Conservation (phyloP, 2,797 vertebrate species). For the Gadopsis bispinosus region DNA sequence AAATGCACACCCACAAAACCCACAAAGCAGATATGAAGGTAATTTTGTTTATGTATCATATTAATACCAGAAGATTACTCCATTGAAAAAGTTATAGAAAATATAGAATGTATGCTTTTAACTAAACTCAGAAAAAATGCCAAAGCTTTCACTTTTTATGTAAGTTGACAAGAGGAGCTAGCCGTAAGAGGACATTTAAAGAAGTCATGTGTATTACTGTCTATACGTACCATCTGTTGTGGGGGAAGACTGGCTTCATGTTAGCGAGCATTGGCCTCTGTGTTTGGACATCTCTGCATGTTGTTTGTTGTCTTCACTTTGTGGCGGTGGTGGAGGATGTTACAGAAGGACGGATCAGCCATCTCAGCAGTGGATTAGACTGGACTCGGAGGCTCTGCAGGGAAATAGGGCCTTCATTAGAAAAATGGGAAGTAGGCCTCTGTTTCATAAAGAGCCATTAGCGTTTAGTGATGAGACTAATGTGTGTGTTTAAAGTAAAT, state of each 20-base stretch:
- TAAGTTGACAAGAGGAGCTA: background rate
- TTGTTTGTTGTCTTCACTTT: constrained; percentile 63
- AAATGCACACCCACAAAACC: constrained; percentile 33
- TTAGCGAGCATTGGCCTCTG: constrained; percentile 36
- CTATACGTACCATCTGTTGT: constrained; percentile 17
- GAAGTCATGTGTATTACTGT: background rate
- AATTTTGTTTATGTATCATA: constrained; percentile 31
- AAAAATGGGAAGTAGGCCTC: constrained; percentile 81
- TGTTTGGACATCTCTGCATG: constrained; percentile 60
- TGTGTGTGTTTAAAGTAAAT: constrained; percentile 96
- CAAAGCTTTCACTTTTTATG: background rate
- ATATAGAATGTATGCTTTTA: background rate
- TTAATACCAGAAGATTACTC: constrained; percentile 22
- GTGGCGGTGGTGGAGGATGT: constrained; percentile 40
- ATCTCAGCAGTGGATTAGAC: constrained; percentile 64
- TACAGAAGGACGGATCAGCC: constrained; percentile 61
- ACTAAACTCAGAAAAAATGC: background rate
- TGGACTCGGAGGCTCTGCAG: constrained; percentile 67
- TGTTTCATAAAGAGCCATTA: constrained; percentile 90
- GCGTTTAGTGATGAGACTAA: constrained; percentile 94
- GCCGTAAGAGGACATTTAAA: background rate
- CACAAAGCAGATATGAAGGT: constrained; percentile 10
- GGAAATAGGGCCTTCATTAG: constrained; percentile 74
- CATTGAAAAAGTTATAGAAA: constrained; percentile 4
- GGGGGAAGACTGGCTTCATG: constrained; percentile 20